Conservation (phyloP, 2,113 vertebrate genomes). For the Archocentrus centrarchus region DNA sequence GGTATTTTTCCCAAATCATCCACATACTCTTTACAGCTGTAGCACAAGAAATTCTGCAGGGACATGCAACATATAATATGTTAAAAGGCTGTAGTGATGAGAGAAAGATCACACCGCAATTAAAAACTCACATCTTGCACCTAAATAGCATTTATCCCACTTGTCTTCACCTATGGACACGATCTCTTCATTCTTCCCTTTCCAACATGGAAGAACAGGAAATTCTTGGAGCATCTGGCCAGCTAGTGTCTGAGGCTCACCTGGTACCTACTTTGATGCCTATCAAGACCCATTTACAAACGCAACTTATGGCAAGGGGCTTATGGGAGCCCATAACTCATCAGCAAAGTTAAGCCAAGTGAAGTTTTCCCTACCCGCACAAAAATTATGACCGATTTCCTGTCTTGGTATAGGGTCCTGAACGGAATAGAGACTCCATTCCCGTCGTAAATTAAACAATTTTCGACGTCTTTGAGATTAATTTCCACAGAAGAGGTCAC, state of each 20-base stretch:
- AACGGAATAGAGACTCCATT: constrained; percentile 79
- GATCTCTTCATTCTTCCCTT: constrained; percentile 3
- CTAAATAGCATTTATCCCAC: background rate
- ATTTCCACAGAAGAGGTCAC: constrained; percentile 26
- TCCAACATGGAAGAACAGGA: constrained; percentile 7
- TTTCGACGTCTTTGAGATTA: constrained; percentile 70
- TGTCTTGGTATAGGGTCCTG: constrained; percentile 81
- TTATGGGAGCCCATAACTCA: background rate
- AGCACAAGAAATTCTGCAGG: constrained; percentile 93
- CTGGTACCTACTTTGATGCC: constrained; percentile 34
- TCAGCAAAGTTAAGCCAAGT: background rate
- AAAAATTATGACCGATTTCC: constrained; percentile 87
- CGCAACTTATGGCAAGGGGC: background rate
- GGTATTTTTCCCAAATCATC: constrained; percentile 94
- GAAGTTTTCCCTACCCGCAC: constrained; percentile 86
- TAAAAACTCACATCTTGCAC: constrained; percentile 8
- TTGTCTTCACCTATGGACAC: constrained; percentile 35
- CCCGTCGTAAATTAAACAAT: constrained; percentile 81
- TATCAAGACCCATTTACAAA: background rate
- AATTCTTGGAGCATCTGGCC: constrained; percentile 22
- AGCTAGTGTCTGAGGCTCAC: constrained; percentile 13
- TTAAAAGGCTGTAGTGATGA: background rate
- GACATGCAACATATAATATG: background rate
- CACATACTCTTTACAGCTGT: constrained; percentile 93
- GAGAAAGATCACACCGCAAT: background rate